These are phyloP conservation scores for Anagrus nilaparvatae DNA, from an alignment of 1,140 invertebrate species.

Conservation along the genomic window DNA sequence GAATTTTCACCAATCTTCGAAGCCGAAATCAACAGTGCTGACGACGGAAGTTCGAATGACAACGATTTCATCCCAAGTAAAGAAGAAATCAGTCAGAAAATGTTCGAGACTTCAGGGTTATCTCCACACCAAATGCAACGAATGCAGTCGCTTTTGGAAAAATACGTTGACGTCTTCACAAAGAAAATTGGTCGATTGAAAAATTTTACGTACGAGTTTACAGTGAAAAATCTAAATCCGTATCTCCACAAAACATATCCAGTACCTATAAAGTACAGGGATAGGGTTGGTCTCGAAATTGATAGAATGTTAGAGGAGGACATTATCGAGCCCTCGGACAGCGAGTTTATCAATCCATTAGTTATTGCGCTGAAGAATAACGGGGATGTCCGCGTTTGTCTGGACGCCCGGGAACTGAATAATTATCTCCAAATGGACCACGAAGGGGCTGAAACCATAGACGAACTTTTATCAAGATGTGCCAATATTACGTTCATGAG, in stretches of 20 bases:
- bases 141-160: too few species aligned
- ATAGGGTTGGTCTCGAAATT: slow-evolving; percentile 13
- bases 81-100: too few species aligned
- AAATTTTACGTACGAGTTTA: too few species aligned
- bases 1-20: too few species aligned
- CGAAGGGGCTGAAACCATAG: slow-evolving; percentile 20
- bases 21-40: too few species aligned
- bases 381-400: slow-evolving; percentile 22
- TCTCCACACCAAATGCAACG: too few species aligned
- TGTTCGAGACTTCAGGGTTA: too few species aligned
- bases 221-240: too few species aligned
- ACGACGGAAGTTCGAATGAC: too few species aligned
- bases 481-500: slow-evolving; percentile 16
- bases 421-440: slow-evolving; percentile 20
- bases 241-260: slow-evolving; percentile 3
- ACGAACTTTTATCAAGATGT: slow-evolving; percentile 20
- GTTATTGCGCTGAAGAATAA: slow-evolving; percentile 21
- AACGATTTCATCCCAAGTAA: too few species aligned
- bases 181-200: too few species aligned
- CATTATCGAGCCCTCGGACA: slow-evolving; percentile 22
- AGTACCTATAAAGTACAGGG: slow-evolving; percentile 13
- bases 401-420: slow-evolving; percentile 30
- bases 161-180: too few species aligned
- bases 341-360: slow-evolving; percentile 25
- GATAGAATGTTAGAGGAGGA: slow-evolving; percentile 16